Conservation (phyloP, 2,797 vertebrate genomes). For the Monodelphis domestica region DNA sequence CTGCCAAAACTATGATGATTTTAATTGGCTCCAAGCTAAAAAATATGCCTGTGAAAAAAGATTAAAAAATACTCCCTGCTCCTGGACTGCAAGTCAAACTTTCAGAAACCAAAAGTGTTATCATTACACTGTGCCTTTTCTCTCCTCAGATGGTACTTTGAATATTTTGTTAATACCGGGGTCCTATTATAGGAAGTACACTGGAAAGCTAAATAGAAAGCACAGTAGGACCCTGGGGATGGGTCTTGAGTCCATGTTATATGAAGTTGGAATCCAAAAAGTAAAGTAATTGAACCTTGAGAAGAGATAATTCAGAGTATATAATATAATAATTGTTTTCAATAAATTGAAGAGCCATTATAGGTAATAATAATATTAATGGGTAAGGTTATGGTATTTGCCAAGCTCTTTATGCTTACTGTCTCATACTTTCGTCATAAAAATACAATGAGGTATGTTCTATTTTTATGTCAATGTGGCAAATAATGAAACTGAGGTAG, state of each 20-base stretch:
- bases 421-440: background rate
- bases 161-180: background rate
- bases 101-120: background rate
- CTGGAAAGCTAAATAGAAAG: background rate
- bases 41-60: too few species aligned
- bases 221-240: background rate
- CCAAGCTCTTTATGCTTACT: background rate
- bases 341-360: background rate
- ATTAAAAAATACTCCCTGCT: background rate
- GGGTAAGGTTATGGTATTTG: background rate
- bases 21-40: background rate
- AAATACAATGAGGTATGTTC: background rate
- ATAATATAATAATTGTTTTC: background rate
- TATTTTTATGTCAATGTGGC: background rate
- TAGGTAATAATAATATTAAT: background rate
- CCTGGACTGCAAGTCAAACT: too few species aligned
- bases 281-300: background rate
- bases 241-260: background rate
- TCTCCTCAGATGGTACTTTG: background rate
- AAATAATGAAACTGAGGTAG: background rate
- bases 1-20: background rate
- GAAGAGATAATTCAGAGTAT: background rate
- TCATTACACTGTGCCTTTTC: background rate
- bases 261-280: background rate
- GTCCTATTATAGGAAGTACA: background rate